These are phyloP conservation scores for Menidia menidia DNA, from an alignment of 2,797 vertebrate genomes.

Conservation along the genomic window DNA sequence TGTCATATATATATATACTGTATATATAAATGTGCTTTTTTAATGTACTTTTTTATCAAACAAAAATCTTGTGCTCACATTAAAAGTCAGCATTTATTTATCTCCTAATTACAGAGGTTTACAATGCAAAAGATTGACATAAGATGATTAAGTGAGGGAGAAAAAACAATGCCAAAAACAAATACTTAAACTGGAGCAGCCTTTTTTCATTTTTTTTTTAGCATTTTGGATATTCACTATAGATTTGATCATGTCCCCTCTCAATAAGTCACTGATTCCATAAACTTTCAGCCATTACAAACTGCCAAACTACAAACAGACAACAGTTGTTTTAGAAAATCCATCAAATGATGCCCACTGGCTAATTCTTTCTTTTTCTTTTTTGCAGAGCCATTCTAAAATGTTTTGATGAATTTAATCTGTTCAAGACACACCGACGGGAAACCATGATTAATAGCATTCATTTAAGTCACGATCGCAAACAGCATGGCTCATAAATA, in stretches of 20 bases:
- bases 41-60: too few species aligned
- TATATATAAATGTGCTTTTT: too few species aligned
- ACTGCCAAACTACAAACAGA: slow-evolving; percentile 25
- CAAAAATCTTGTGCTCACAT: slow-evolving; percentile 35
- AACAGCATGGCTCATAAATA: slow-evolving; percentile 50
- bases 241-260: slow-evolving; percentile 38
- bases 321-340: neutral
- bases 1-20: too few species aligned
- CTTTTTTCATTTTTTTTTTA: slow-evolving; percentile 16
- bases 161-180: slow-evolving; percentile 53
- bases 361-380: slow-evolving; percentile 5
- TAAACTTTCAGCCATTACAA: slow-evolving; percentile 34
- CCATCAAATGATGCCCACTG: slow-evolving; percentile 26
- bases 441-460: slow-evolving; percentile 47
- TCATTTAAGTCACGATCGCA: slow-evolving; percentile 44
- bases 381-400: slow-evolving; percentile 21
- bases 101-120: slow-evolving; percentile 57
- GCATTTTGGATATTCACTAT: slow-evolving; percentile 53
- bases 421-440: slow-evolving; percentile 35
- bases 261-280: slow-evolving; percentile 18
- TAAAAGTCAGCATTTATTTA: slow-evolving; percentile 16
- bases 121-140: slow-evolving; percentile 54
- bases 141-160: slow-evolving; percentile 59
- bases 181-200: slow-evolving; percentile 33
- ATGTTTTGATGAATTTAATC: slow-evolving; percentile 28